Base-by-base conservation (phyloP, 1,140 invertebrate genomes). In the Muscidifurax raptorellus region DNA sequence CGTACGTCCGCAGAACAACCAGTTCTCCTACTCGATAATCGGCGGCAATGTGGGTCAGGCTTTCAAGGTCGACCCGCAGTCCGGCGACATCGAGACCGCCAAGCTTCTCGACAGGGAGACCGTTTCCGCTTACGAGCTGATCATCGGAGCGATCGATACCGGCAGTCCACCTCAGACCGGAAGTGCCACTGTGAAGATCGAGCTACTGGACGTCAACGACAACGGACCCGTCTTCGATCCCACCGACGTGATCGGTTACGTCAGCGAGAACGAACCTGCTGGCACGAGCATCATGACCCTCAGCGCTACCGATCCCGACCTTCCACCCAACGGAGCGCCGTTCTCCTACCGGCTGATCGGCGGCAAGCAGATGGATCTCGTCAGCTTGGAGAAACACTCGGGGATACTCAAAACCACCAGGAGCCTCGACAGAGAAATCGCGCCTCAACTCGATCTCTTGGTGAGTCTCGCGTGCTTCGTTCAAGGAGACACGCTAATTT, bases 21-120 rank as follows among this genome's bases (percentile, higher is more conserved):
- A 98, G 87, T 99, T 99, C 89, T 96, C 95, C 32, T 99, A 98
- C 90, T 97, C 96, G 0, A 98, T 99, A 47, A 96, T 98, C 32
- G 95, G 95, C 71, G 98, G 98, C 5, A 98, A 98, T 90, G 91
- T 94, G 0, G 96, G 96, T 47, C 96, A 97, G 90, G 95, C 95
- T 52, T 99, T 99, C 90, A 97, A 96, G 89, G 96, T 99, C n/a
- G 97, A 98, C 93, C 95, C 97, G 0, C 96, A 96, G 88, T 95
- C 94, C 28, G 98, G 98, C 0, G 95, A 96, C 79, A 96, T 98
- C 52, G 96, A 96, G 93, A 97, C 97, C 0, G 94, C 96, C 0
- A 93, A 95, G 18, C 89, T 93, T 10, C 92, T 99, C 44, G 98
- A 99, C 90, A 93, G 98, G 81, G 98, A 99, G 93, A 96, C 95